phyloP scores from a whole-genome alignment of 2,888 invertebrate genomes.

The Ariolimax columbianus region DNA sequence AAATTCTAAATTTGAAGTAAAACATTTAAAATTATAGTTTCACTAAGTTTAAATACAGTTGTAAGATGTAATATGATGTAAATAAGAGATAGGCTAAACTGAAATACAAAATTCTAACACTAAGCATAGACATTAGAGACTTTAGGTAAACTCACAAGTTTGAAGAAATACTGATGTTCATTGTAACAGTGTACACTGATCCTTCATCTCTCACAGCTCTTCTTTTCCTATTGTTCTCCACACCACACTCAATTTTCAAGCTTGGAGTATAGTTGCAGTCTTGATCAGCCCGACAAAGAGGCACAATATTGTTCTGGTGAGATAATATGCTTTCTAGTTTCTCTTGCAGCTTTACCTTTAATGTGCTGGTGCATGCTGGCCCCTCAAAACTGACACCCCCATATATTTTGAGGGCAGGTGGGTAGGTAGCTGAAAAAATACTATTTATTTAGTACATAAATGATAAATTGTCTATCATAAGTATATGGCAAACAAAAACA shows the following conservation, averaged over 20 bases:
- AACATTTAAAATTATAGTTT: too few relatives aligned
- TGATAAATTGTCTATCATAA: too few relatives aligned
- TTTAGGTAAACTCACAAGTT: constrained; percentile 3
- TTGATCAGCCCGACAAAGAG: constrained; percentile 59
- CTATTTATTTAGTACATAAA: not conserved
- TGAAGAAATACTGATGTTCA: not conserved
- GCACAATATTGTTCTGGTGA: constrained; percentile 57
- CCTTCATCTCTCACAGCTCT: not conserved
- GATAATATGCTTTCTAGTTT: constrained; percentile 57
- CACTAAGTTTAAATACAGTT: too few relatives aligned
- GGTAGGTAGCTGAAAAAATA: constrained; percentile 27
- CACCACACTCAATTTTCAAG: constrained; percentile 21
- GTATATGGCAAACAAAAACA: too few relatives aligned
- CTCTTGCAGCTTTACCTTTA: constrained; percentile 53
- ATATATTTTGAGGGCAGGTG: constrained; percentile 28
- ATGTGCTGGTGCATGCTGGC: constrained; percentile 59
- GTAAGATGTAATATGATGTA: too few relatives aligned
- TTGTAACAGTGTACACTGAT: not conserved
- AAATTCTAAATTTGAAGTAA: too few relatives aligned
- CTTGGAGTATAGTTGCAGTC: constrained; percentile 52
- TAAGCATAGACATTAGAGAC: not conserved
- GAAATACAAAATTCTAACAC: not conserved
- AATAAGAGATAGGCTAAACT: too few relatives aligned
- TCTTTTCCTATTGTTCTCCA: not conserved
- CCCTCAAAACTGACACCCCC: constrained; percentile 60